phyloP scores from a whole-genome alignment of 2,113 vertebrate species.

The Seriola quinqueradiata region DNA sequence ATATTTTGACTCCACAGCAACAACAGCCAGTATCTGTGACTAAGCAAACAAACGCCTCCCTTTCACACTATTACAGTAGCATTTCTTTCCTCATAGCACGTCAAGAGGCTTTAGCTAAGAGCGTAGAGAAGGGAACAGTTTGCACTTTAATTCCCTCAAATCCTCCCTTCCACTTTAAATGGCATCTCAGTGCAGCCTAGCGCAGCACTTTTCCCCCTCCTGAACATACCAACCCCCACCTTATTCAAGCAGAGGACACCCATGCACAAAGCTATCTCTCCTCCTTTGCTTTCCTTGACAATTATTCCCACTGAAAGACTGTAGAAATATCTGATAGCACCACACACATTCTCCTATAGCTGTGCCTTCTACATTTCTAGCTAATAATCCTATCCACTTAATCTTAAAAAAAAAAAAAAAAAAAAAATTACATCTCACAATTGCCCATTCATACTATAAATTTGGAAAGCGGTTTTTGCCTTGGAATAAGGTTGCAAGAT shows the following conservation, averaged over 20 bases:
- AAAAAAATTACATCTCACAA: not conserved
- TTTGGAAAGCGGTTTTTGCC: not conserved
- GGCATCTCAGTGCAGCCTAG: slow-evolving; percentile 12
- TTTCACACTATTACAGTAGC: not conserved
- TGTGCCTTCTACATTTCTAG: not conserved
- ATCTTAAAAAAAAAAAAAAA: not conserved
- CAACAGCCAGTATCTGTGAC: not conserved
- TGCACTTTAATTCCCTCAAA: slow-evolving; percentile 54
- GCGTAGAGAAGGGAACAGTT: slow-evolving; percentile 29
- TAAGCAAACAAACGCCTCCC: not conserved
- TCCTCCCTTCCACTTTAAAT: slow-evolving; percentile 39
- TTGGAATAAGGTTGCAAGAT: not conserved
- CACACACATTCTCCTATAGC: not conserved
- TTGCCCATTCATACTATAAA: slow-evolving; percentile 5
- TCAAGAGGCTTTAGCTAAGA: slow-evolving; percentile 47
- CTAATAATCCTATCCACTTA: not conserved
- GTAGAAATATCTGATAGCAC: not conserved
- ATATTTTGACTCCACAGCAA: slow-evolving; percentile 41
- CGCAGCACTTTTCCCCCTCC: slow-evolving; percentile 44
- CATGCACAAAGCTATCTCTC: slow-evolving; percentile 15
- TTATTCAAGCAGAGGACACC: not conserved
- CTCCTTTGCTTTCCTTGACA: not conserved
- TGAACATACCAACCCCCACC: slow-evolving; percentile 34
- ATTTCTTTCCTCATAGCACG: slow-evolving; percentile 4
- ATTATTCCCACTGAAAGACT: not conserved